phyloP scores from a whole-genome alignment of 2,888 invertebrate genomes.

The Crepidodera aurea region DNA sequence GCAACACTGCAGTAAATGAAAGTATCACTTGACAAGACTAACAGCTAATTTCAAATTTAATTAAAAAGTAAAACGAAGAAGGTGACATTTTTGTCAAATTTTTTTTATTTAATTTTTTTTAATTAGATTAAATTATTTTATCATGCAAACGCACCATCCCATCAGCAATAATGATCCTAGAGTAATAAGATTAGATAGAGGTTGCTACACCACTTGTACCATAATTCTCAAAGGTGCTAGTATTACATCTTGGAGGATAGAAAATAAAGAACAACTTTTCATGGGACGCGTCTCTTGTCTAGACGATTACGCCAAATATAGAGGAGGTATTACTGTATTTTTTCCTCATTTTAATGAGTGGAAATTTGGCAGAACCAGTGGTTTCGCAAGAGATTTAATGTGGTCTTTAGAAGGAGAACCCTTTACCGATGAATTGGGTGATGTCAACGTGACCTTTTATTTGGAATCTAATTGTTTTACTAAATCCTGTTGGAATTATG shows the following conservation, averaged over 20 bases:
- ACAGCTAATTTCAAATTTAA: too few relatives aligned
- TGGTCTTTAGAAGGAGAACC: constrained; percentile 40
- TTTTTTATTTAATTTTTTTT: too few relatives aligned
- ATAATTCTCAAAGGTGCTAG: constrained; percentile 41
- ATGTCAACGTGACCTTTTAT: constrained; percentile 34
- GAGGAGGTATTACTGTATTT: constrained; percentile 38
- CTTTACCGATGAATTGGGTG: constrained; percentile 25
- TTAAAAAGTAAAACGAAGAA: too few relatives aligned
- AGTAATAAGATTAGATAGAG: constrained; percentile 39
- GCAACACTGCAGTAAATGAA: too few relatives aligned
- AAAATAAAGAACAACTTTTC: constrained; percentile 40
- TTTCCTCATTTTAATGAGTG: constrained; percentile 38
- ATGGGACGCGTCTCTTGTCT: constrained; percentile 19
- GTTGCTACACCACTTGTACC: constrained; percentile 44
- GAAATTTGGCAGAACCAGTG: constrained; percentile 34
- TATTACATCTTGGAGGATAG: constrained; percentile 42
- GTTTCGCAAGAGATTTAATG: constrained; percentile 37
- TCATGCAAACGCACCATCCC: constrained; percentile 9
- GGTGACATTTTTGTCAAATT: too few relatives aligned
- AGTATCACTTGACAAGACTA: too few relatives aligned
- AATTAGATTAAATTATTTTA: too few relatives aligned
- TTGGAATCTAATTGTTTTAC: constrained; percentile 35
- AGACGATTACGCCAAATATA: constrained; percentile 13
- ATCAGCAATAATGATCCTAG: constrained; percentile 2
- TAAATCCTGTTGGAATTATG: constrained; percentile 39